Evolutionary conservation across 2,113 vertebrate species (phyloP).

Genomic region (Micronisus gabar): DNA sequence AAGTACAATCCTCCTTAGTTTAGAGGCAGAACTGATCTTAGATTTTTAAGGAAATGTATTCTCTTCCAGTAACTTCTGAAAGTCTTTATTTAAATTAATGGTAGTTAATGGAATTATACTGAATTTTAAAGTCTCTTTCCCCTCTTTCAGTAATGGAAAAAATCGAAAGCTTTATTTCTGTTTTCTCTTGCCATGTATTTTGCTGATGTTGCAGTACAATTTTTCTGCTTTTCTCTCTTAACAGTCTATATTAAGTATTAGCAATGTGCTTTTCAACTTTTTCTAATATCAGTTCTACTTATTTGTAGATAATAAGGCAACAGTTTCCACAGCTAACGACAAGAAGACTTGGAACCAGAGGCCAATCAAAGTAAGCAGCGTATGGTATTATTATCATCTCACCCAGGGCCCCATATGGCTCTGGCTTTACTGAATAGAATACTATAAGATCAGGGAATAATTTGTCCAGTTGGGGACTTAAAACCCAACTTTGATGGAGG

Average conservation of each 20-base stretch:
- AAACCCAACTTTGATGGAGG: not conserved
- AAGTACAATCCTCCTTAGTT: not conserved
- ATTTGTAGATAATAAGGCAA: slow-evolving; percentile 93
- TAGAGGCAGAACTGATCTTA: not conserved
- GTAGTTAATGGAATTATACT: not conserved
- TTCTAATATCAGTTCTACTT: slow-evolving; percentile 49
- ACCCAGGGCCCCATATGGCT: not conserved
- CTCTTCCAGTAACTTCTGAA: not conserved
- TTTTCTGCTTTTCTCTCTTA: not conserved
- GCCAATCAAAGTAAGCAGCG: slow-evolving; percentile 94
- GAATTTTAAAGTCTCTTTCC: not conserved
- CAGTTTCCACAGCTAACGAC: slow-evolving; percentile 97
- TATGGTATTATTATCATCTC: not conserved
- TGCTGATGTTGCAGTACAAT: not conserved
- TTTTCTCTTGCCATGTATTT: not conserved
- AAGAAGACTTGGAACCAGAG: slow-evolving; percentile 94
- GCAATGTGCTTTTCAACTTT: not conserved
- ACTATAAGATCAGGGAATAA: not conserved
- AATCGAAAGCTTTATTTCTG: not conserved
- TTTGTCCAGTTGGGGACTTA: not conserved
- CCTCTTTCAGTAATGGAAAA: not conserved
- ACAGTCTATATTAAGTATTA: not conserved
- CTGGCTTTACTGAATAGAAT: not conserved
- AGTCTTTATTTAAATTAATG: not conserved
- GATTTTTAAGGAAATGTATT: not conserved